Base-by-base conservation (phyloP, 1,140 invertebrate species). In the Pentalonia nigronervosa region DNA sequence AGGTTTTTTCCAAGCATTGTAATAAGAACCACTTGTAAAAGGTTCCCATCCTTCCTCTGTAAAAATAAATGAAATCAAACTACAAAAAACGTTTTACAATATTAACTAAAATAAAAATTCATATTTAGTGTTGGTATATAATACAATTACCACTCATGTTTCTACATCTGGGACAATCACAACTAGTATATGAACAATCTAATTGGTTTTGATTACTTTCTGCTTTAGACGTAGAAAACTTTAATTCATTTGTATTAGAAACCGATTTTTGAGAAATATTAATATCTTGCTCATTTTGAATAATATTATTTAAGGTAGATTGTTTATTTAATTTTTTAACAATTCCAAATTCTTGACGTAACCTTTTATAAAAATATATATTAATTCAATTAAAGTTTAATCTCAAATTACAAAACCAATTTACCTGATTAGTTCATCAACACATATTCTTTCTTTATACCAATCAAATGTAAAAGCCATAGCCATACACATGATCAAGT, bases 1-100 rank as follows among this genome's bases (percentile, higher is more conserved):
- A 95, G 97, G 96, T 94, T 96, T 96, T 94, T 97, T 96, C 98
- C 98, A 98, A 76, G 98, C 97, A 34, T 98, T 95, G 95, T 98
- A 96, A 95, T 98, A 97, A 91, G 97, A 95, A 91, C 97, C 96
- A 95, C 97, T 97, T 93, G 98, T 96, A 94, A 97, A 98, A 2
- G 97, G 97, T 83, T 96, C 95, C 98, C 98, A 98, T 14, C 96
- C 96, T 53, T 96, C 96, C 25, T 95, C 95, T 93, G 95, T 23
- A 94, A 93, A 91, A 67, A 84, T 34, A 92, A 94, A 90, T 60
- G 2, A 45, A 90, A 90, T 21, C 36, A 20, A 53, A 90, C 89
- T 90, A 90, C 53, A 45, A 67, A 45, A 90, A 47, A 45, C n/a
- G n/a, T 90, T 41, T 45, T 45, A 67, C 4, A 45, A 41, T 67